These are phyloP conservation scores for Phortica magna DNA, from an alignment of 2,888 invertebrate species.

Conservation along the genomic window DNA sequence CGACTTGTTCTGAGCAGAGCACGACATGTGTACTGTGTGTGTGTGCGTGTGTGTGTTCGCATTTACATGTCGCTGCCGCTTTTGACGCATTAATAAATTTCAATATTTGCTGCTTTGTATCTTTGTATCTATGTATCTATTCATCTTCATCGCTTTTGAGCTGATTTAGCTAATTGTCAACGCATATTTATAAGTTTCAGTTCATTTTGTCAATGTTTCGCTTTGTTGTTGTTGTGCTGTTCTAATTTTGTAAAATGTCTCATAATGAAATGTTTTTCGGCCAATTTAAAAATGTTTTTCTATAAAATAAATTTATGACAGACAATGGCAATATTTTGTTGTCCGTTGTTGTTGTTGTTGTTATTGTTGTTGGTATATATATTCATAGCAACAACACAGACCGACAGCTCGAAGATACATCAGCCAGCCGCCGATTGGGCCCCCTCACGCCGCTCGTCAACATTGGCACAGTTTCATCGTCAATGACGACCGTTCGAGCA, in stretches of 20 bases:
- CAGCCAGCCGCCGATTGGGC: neutral
- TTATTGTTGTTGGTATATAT: no score
- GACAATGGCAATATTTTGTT: constrained; percentile 43
- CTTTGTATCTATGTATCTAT: constrained; percentile 30
- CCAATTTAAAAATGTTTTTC: constrained; percentile 67
- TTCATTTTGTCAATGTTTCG: constrained; percentile 20
- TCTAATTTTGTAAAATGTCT: constrained; percentile 56
- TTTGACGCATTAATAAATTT: constrained; percentile 45
- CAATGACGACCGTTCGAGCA: neutral
- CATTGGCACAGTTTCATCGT: neutral
- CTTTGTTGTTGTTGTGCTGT: constrained; percentile 42
- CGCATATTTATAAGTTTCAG: constrained; percentile 56
- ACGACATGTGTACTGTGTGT: constrained; percentile 30
- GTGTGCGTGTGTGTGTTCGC: neutral
- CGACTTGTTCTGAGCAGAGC: constrained; percentile 18
- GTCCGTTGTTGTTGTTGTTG: neutral
- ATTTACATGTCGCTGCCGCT: constrained; percentile 16
- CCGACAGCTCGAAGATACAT: neutral
- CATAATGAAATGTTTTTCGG: constrained; percentile 72
- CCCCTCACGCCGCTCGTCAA: neutral
- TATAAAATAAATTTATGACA: constrained; percentile 70
- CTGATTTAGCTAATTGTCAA: constrained; percentile 63
- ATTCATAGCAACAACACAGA: neutral
- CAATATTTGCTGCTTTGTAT: constrained; percentile 43
- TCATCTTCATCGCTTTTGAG: constrained; percentile 30